phyloP scores from a whole-genome alignment of 1,140 invertebrate species.

The Dendrolimus kikuchii region DNA sequence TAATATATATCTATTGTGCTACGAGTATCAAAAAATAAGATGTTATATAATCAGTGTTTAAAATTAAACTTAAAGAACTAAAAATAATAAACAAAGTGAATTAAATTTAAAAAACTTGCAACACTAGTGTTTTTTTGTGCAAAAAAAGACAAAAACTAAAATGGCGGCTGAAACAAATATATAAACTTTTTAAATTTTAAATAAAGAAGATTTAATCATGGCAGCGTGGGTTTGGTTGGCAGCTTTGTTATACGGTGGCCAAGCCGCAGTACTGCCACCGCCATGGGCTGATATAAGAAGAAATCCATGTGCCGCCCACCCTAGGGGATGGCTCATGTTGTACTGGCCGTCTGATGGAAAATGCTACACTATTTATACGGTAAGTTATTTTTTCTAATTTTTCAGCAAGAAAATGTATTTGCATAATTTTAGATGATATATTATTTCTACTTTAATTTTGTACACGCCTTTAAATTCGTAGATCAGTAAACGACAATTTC shows the following conservation, averaged over 20 bases:
- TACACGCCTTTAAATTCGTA: too few species aligned
- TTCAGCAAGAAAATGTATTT: too few species aligned
- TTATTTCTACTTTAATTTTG: too few species aligned
- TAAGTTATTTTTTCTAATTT: slow-evolving; percentile 31
- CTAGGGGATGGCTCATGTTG: slow-evolving; percentile 86
- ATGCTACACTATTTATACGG: slow-evolving; percentile 89
- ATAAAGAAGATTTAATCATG: slow-evolving; percentile 29
- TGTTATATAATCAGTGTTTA: too few species aligned
- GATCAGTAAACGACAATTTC: too few species aligned
- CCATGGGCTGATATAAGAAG: slow-evolving; percentile 86
- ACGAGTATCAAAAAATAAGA: too few species aligned
- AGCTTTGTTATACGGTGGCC: slow-evolving; percentile 41
- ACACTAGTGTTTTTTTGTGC: too few species aligned
- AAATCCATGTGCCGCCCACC: slow-evolving; percentile 85
- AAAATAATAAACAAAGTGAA: too few species aligned
- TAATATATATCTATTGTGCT: too few species aligned
- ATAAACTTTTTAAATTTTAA: slow-evolving; percentile 12
- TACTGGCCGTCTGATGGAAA: slow-evolving; percentile 87
- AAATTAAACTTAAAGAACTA: too few species aligned
- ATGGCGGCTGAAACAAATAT: slow-evolving; percentile 4
- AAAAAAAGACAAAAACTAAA: slow-evolving; percentile 6
- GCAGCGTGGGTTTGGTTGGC: slow-evolving; percentile 47
- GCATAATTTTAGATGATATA: too few species aligned
- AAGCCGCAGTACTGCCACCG: slow-evolving; percentile 81
- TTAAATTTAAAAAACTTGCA: too few species aligned